These are phyloP conservation scores for Willisornis vidua DNA, from an alignment of 2,113 vertebrate genomes.

Conservation along the genomic window DNA sequence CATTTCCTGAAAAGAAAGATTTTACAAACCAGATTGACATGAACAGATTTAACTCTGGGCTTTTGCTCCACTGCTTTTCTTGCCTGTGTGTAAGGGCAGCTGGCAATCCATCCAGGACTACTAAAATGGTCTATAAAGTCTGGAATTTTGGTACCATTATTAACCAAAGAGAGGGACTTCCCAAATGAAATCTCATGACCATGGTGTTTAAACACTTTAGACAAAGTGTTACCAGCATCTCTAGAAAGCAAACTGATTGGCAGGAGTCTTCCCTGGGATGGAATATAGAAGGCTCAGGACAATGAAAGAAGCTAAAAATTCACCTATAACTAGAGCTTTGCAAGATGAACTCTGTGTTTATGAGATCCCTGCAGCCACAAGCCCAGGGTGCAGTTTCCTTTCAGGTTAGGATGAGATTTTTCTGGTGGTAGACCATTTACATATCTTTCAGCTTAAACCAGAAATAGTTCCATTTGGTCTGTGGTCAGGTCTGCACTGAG, in stretches of 20 bases:
- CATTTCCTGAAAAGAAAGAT: neutral
- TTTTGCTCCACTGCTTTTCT: neutral
- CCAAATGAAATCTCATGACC: neutral
- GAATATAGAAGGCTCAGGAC: neutral
- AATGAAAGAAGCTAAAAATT: neutral
- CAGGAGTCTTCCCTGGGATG: neutral
- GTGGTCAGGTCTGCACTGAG: neutral
- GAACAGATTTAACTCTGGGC: neutral
- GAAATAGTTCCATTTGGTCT: neutral
- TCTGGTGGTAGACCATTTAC: neutral
- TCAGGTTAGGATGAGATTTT: neutral
- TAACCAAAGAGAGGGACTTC: neutral
- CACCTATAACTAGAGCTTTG: neutral
- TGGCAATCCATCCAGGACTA: neutral
- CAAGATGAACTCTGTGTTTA: neutral
- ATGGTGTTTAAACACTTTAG: neutral
- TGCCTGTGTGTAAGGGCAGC: neutral
- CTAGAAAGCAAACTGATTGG: neutral
- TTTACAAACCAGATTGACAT: neutral
- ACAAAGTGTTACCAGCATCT: neutral
- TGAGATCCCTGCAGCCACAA: neutral
- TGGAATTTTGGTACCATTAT: neutral
- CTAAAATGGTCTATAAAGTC: neutral
- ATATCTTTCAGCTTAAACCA: neutral
- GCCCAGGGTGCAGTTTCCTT: neutral